Percentiles rank a stretch among this genome's conserved stretches.
These are phyloP conservation scores for Ridgeia piscesae DNA, from an alignment of 1,140 invertebrate species.

Conservation along the genomic window DNA sequence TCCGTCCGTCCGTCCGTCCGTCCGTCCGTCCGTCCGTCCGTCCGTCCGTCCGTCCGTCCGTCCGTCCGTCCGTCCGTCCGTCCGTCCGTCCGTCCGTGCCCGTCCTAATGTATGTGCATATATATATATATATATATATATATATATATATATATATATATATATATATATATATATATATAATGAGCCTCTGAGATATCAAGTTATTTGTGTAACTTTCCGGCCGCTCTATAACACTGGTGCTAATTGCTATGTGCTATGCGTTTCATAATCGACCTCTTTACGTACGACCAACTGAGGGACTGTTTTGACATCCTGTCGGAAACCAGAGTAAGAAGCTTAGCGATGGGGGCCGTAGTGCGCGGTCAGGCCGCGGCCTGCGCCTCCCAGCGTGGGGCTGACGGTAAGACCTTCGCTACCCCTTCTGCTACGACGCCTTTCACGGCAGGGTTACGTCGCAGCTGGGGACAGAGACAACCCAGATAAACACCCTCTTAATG, in stretches of 20 bases:
- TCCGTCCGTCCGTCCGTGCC: too few relatives aligned
- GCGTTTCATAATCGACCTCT: too few relatives aligned
- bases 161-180: background rate
- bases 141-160: background rate
- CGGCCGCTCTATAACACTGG: too few relatives aligned
- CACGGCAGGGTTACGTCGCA: background rate
- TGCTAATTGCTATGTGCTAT: too few relatives aligned
- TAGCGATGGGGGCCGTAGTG: background rate
- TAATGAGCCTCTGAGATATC: too few relatives aligned
- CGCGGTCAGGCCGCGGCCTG: background rate
- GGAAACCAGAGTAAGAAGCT: background rate
- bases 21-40: too few relatives aligned
- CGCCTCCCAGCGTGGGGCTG: background rate
- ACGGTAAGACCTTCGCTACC: background rate
- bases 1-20: too few relatives aligned
- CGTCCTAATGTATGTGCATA: background rate
- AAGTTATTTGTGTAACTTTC: too few relatives aligned
- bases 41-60: too few relatives aligned
- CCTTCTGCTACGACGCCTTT: background rate
- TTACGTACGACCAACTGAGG: too few relatives aligned
- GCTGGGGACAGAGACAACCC: background rate
- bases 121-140: background rate
- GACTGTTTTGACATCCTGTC: too few relatives aligned
- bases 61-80: too few relatives aligned
- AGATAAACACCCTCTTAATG: background rate